Base-by-base conservation (phyloP, 2,113 vertebrate species). In the Sciurus niger region DNA sequence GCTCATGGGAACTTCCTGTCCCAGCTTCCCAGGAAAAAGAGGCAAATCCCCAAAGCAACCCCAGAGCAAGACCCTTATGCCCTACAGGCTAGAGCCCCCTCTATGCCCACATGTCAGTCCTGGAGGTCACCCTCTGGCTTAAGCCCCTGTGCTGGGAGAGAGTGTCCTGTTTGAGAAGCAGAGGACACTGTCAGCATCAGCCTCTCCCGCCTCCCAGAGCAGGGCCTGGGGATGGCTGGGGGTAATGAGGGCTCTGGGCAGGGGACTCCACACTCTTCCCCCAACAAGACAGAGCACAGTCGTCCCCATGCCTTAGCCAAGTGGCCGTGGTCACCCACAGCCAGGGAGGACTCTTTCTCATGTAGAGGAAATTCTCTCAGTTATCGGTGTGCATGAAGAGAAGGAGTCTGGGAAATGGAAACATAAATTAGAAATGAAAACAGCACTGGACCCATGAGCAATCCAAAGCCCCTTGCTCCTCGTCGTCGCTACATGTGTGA, bases 381-480 rank as follows among this genome's bases (percentile, higher is more conserved):
- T 79, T 51, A 65, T 65, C 94, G 24, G 22, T 68, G 70, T 74
- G 84, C 96, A 89, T 67, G 89, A 94, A 97, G 84, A 97, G 67
- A 76, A 94, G 90, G 70, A 90, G 87, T 82, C 95, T 85, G 76
- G 80, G 89, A 94, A 88, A 83, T 96, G 92, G 87, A 87, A 84
- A 94, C 73, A 25, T 86, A 73, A 96, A 93, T 94, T 95, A 94
- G 84, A 94, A 97, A 97, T 84, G 90, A 96, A 94, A 96, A 88
- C 93, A 76, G 89, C 95, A 84, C 72, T 16, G 55, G 96, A 95
- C 95, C 97, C 97, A 76, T 80, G 76, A 84, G 92, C 92, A 84
- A 95, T 95, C 96, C 77, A 18, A 93, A 97, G 95, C 95, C 34
- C 0, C 96, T 96, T 95, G 94, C 92, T 95, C 88, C 88, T 63